Base-by-base conservation (phyloP, 2,113 vertebrate species). In the Xenopus borealis region DNA sequence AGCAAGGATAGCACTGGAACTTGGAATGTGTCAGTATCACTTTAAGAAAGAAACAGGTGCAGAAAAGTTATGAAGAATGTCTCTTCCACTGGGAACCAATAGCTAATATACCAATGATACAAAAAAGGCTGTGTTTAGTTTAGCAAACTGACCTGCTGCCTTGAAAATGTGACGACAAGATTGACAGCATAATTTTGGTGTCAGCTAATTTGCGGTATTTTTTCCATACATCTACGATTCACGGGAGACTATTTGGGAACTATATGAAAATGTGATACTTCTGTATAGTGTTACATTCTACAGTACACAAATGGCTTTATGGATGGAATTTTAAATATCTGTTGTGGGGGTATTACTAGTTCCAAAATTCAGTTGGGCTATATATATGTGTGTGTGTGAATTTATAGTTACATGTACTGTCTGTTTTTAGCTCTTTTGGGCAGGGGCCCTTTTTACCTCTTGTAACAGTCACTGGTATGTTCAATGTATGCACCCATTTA, bases 141-240 rank as follows among this genome's bases (percentile, higher is more conserved):
- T 46, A 8, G 7, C 45, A 46, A 46, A 46, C 7, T 7, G 55
- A 62, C 20, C 18, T 8, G n/a, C 33, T 45, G n/a, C 10, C 12
- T 46, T 44, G 33, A 27, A 71, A 46, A 45, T 61, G 18, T 71
- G 65, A 62, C 62, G 66, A 75, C 72, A 62, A 13, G 17, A 59
- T 4, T 17, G 57, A 53, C 20, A 33, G 20, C 55, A 50, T 44
- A 18, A 61, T 68, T 20, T 16, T 50, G 55, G 44, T 20, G 65
- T 75, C 72, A 75, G 72, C 72, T 75, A 68, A 75, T 68, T 68
- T 33, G 19, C 68, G 72, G 33, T 62, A 75, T 62, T 20, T 19
- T 44, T 68, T 75, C 65, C 23, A 75, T 30, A 16, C 33, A 18
- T 61, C 64, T 20, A 20, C 59, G 53, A 19, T 68, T 67, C 55